Evolutionary conservation across 1,140 invertebrate species (phyloP), one percentile per base, ranked within the genome.

Genomic region (Trachymyrmex septentrionalis): DNA sequence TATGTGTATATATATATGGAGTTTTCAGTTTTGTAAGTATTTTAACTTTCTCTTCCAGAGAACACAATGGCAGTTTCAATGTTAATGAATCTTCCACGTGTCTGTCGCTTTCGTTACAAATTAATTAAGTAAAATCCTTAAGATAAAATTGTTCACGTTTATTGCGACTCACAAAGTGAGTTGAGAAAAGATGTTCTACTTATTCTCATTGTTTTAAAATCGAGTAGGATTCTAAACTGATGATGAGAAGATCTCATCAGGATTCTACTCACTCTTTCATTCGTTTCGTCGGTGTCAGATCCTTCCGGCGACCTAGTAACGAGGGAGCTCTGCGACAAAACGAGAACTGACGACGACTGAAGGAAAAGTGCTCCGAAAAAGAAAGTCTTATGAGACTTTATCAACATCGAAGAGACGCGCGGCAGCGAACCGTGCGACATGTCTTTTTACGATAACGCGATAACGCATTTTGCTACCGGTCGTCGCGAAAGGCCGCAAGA

Each of bases 391-490:
- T 66, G 14, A 61, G 57, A 66, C 69, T 88, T 89, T 86, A 81
- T 86, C 69, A 27, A 24, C 38, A 61, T 73, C 24, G 44, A 48
- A 38, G 6, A 48, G 64, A 55, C n/a, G 12, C 27, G 24, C 48
- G 19, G 48, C 48, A 78, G 48, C 73, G 82, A 85, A 72, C 30
- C 61, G 66, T 64, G 80, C 21, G 80, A 73, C 57, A 64, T n/a
- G 82, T 38, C 73, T 75, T 69, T 85, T 73, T 69, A 75, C 48
- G 73, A 88, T 88, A 57, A 80, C 38, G 67, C 9, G 67, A 75
- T 88, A 86, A 88, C 67, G 67, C 55, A 80, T 89, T 88, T 88
- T 81, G 48, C 64, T 53, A 69, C 12, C 69, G 38, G 12, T 71
- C 57, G 77, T 59, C 21, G 24, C 21, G 64, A 50, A 24, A 44